phyloP scores from a whole-genome alignment of 2,888 invertebrate species.

The Asteroscopus sphinx region DNA sequence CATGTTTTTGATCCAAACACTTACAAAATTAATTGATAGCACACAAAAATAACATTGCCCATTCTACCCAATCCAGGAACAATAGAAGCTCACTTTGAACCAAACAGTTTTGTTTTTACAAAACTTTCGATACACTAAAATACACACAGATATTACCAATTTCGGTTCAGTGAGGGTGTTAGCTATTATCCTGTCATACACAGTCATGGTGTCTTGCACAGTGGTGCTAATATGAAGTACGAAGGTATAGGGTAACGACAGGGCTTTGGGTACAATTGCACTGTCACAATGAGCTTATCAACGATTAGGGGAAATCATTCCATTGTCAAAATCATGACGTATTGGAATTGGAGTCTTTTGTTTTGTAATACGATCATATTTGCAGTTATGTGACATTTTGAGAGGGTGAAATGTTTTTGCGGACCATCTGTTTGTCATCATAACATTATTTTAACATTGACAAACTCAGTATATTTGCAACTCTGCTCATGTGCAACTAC shows the following conservation, averaged over 20 bases:
- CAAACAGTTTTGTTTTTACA: conserved; percentile 38
- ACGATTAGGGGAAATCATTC: conserved; percentile 55
- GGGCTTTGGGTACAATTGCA: conserved; percentile 60
- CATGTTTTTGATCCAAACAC: conserved; percentile 1
- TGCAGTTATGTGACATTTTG: conserved; percentile 16
- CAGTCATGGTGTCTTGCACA: conserved; percentile 77
- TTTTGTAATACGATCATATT: conserved; percentile 49
- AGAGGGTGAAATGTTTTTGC: conserved; percentile 25
- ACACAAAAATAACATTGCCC: conserved; percentile 13
- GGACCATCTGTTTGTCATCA: conserved; percentile 36
- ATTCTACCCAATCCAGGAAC: not conserved
- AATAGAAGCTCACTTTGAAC: not conserved
- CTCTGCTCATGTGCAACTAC: no score
- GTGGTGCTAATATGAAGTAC: conserved; percentile 49
- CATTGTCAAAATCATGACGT: conserved; percentile 49
- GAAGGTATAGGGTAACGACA: conserved; percentile 26
- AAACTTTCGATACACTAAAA: conserved; percentile 59
- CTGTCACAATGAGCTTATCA: conserved; percentile 59
- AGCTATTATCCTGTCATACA: conserved; percentile 86
- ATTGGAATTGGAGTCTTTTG: conserved; percentile 50
- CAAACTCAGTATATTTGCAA: not conserved
- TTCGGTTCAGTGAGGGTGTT: conserved; percentile 78
- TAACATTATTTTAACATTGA: not conserved
- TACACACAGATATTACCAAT: conserved; percentile 78
- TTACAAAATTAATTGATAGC: conserved; percentile 7